Evolutionary conservation across 2,888 invertebrate species (phyloP).

Genomic region (Elmis aenea): DNA sequence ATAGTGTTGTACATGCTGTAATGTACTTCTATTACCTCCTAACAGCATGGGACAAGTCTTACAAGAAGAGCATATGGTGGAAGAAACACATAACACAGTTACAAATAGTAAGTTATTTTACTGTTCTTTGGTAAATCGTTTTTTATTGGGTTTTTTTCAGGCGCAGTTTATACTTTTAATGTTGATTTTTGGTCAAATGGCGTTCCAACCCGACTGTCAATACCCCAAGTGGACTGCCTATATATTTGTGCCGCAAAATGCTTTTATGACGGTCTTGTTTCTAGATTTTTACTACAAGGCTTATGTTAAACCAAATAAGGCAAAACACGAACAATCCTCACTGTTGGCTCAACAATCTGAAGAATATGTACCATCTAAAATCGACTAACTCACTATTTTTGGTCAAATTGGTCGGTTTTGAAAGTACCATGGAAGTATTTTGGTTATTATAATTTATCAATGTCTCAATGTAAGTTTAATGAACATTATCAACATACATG

Average conservation of each 20-base stretch:
- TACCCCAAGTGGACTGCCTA: constrained; percentile 55
- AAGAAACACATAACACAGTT: constrained; percentile 81
- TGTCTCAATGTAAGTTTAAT: no score
- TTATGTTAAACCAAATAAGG: constrained; percentile 47
- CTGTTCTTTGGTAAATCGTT: not conserved
- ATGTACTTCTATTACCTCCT: constrained; percentile 83
- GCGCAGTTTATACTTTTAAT: constrained; percentile 40
- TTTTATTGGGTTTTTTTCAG: constrained; percentile 8
- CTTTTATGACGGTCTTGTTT: constrained; percentile 63
- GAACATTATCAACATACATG: no score
- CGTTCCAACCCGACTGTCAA: constrained; percentile 52
- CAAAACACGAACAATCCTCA: constrained; percentile 2
- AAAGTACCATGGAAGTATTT: no score
- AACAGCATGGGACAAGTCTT: constrained; percentile 64
- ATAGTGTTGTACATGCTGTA: constrained; percentile 69
- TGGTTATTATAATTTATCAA: no score
- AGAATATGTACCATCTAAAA: no score
- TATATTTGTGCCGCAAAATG: constrained; percentile 59
- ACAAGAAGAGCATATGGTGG: constrained; percentile 72
- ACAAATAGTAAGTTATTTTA: constrained; percentile 59
- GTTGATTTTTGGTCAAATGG: constrained; percentile 50
- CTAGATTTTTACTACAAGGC: constrained; percentile 62
- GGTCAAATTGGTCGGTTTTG: no score
- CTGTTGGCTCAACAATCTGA: no score
- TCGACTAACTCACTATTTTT: no score